Evolutionary conservation across 2,113 vertebrate species (phyloP), one percentile per base, ranked within the genome.

Genomic region (Hassar affinis): DNA sequence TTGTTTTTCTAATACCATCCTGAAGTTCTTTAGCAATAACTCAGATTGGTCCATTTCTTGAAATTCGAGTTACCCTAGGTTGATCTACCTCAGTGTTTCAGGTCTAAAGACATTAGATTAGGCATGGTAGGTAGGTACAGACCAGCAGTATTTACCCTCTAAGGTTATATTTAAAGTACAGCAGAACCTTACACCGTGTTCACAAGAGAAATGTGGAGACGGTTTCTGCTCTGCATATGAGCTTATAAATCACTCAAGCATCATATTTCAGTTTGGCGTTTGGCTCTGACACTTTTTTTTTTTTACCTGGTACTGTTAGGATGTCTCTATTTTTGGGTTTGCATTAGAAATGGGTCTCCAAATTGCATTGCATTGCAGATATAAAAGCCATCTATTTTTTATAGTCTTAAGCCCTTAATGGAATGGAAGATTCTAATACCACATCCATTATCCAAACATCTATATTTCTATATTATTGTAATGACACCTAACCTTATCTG

Each of bases 71-170:
- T 42, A 71, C 1, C 38, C 68, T 25, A 45, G 38, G 45, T 74
- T 74, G 69, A 49, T 25, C 69, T 74, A 1, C 49, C 45, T 27
- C 33, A 27, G 51, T 27, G 80, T 72, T 81, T 72, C 69, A 76
- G 45, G 69, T 75, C 35, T 81, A 30, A 69, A 68, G 7, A 27
- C 66, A 49, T 78, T 82, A 82, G 38, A 57, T 81, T 42, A 49
- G 27, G 33, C 30, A 72, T 42, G 66, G 11, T 68, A 47, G n/a
- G 78, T 42, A 42, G 38, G 38, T 56, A 17, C 15, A 27, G 78
- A 15, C 27, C 64, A 66, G 78, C 77, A 56, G 79, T 56, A 75
- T 66, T 71, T 71, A 45, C 38, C 10, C 38, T 45, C 22, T 45
- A 59, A 61, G 42, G 74, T 81, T 62, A 47, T 71, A 81, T 56